Evolutionary conservation across 2,888 invertebrate genomes (phyloP), one percentile per base, ranked within the genome.

Genomic region (Megastigmus dorsalis): DNA sequence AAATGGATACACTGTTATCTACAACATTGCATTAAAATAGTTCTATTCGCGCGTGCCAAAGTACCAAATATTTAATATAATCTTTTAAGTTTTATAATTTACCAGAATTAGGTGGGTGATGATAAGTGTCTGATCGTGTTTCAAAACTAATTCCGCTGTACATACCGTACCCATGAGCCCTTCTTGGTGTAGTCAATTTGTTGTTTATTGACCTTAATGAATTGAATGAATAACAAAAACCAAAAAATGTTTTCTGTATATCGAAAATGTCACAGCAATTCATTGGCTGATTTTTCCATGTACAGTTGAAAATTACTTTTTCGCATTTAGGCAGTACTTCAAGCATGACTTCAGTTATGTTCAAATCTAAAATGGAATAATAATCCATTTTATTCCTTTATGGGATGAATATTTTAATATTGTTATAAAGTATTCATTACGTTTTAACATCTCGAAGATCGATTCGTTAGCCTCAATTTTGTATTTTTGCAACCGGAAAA

Each of bases 201-300:
- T n/a, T 28, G 1, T 13, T 10, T 7, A 20, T 23, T 1, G 74
- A 65, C 13, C 33, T 57, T 36, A 43, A 1, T 5, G 74, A 74
- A 65, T 74, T 74, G 23, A 69, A 74, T 3, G 59, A 9, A 45
- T 74, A 69, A 13, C 74, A 74, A 23, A 74, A 57, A 20, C 74
- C 74, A n/a, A 23, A 57, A 15, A 26, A 26, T 2, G 74, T 69
- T 48, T 52, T 69, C 36, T 74, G 63, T n/a, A 43, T 9, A 33
- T 65, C 41, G 7, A 74, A 74, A 13, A 74, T 54, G 2, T 69
- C 18, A n/a, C 74, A 74, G 15, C 74, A 74, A 43, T 62, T 36
- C 20, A 13, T 30, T 2, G 0, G 0, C 1, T 15, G 1, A n/a
- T 43, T 48, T 6, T 26, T 9, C 74, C 74, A 74, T 5, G 30